A percentile compares a stretch with the other conserved stretches of the same genome.
Conservation (phyloP, 2,888 invertebrate species). For the Melangyna quadrimaculata region DNA sequence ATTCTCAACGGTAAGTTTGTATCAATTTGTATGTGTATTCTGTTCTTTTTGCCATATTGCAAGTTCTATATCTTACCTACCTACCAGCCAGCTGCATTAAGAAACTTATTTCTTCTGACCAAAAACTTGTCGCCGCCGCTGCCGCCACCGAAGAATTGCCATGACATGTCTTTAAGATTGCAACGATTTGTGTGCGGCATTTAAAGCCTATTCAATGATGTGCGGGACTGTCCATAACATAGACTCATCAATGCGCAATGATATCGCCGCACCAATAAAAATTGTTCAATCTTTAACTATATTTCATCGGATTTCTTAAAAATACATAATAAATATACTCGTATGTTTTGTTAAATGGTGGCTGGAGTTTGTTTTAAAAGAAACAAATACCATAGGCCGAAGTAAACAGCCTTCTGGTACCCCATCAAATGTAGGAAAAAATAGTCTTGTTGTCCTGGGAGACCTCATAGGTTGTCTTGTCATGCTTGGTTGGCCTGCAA, state of each 20-base stretch:
- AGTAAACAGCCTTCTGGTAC: not conserved
- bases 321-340: not conserved
- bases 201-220: constrained; percentile 57
- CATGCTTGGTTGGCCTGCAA: constrained; percentile 19
- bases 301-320: not conserved
- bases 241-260: constrained; percentile 40
- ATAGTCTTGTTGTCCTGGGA: not conserved
- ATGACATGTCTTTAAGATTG: constrained; percentile 64
- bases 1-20: constrained; percentile 70
- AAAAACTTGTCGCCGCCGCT: constrained; percentile 7
- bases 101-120: not conserved
- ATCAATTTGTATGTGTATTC: constrained; percentile 38
- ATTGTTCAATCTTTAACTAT: constrained; percentile 49
- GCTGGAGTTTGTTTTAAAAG: constrained; percentile 43
- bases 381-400: not conserved
- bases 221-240: constrained; percentile 65
- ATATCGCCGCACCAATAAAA: constrained; percentile 26
- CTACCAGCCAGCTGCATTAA: not conserved
- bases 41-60: constrained; percentile 21
- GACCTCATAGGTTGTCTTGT: constrained; percentile 53
- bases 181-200: constrained; percentile 68
- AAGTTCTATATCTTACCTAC: not conserved
- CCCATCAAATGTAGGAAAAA: not conserved
- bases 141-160: constrained; percentile 43
- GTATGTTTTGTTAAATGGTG: constrained; percentile 9